phyloP scores from a whole-genome alignment of 2,888 invertebrate species.

The Mayetiola destructor region DNA sequence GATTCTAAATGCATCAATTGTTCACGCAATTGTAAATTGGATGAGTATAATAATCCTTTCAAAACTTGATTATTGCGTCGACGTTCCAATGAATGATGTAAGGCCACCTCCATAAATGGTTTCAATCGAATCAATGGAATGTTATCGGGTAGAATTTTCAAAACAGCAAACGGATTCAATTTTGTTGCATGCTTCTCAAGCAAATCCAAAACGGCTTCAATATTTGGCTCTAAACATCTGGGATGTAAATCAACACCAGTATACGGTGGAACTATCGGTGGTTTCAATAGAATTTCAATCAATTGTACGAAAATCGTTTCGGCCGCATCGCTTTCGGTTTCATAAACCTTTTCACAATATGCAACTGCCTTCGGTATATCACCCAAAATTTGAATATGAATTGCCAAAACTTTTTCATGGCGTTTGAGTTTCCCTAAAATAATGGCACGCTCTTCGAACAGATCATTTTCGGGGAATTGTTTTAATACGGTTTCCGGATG shows the following conservation, averaged over 20 bases:
- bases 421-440: constrained; percentile 78
- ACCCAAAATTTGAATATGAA: constrained; percentile 79
- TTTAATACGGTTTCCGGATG: constrained; percentile 73
- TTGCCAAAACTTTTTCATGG: constrained; percentile 83
- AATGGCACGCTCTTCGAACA: constrained; percentile 90
- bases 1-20: constrained; percentile 66
- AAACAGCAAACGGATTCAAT: constrained; percentile 67
- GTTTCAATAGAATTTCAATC: constrained; percentile 38
- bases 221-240: constrained; percentile 53
- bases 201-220: constrained; percentile 63
- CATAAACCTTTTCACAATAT: constrained; percentile 65
- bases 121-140: constrained; percentile 64
- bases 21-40: constrained; percentile 68
- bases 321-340: constrained; percentile 29
- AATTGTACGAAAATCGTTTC: constrained; percentile 23
- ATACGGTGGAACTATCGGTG: constrained; percentile 33
- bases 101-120: constrained; percentile 62
- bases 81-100: constrained; percentile 57
- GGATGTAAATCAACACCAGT: constrained; percentile 37
- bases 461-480: constrained; percentile 68
- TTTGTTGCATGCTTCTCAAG: constrained; percentile 71
- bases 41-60: constrained; percentile 70
- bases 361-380: constrained; percentile 69
- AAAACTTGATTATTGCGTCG: constrained; percentile 63
- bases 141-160: constrained; percentile 61